Evolutionary conservation across 1,140 invertebrate species (phyloP).

Genomic region (Cryptotermes secundus): DNA sequence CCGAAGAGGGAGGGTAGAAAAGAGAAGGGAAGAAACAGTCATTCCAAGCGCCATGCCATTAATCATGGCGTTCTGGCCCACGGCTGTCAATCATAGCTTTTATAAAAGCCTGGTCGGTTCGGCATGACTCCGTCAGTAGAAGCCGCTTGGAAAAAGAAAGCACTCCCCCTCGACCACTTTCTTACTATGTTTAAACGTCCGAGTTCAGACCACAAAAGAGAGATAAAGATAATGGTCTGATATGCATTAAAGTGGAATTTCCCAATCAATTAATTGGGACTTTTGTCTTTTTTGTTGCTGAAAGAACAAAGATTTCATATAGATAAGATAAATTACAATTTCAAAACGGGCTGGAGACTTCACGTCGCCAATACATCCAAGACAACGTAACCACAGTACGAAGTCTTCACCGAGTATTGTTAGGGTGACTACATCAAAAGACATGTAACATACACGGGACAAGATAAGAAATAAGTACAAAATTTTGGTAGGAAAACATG

Average conservation of each 20-base stretch:
- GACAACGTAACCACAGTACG: no score
- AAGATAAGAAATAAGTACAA: no score
- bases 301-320: not conserved
- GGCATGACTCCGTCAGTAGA: conserved; percentile 7
- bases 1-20: not conserved
- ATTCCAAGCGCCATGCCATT: conserved; percentile 10
- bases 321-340: not conserved
- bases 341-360: not conserved
- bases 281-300: not conserved
- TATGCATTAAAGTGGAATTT: not conserved
- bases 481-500: no score
- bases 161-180: not conserved
- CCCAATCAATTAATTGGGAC: not conserved
- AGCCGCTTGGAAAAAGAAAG: conserved; percentile 6
- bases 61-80: conserved; percentile 17
- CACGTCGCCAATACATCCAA: no score
- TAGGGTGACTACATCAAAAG: no score
- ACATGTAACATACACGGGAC: no score
- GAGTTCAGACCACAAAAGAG: not conserved
- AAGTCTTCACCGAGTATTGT: no score
- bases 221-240: not conserved
- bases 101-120: not conserved
- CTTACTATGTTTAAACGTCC: not conserved
- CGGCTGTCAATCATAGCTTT: conserved; percentile 15
- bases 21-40: conserved; percentile 18